Conservation (phyloP, 2,797 vertebrate species). For the Acipenser ruthenus region DNA sequence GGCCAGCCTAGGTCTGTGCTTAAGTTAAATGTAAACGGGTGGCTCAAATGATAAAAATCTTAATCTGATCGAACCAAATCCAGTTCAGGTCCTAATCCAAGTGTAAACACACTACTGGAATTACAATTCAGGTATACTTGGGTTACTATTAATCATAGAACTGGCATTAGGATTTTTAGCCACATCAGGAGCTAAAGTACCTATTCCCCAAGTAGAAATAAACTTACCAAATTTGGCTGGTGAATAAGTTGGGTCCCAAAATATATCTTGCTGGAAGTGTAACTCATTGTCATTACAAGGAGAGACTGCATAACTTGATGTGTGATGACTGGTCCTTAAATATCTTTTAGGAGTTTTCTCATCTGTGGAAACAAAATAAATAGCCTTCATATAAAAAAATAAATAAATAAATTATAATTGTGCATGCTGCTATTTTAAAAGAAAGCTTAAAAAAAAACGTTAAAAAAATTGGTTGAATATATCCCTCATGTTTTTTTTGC, state of each 20-base stretch:
- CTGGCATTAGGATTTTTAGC: background rate
- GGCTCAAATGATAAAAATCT: too few species aligned
- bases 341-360: conserved; percentile 53
- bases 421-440: too few species aligned
- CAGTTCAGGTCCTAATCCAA: background rate
- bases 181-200: background rate
- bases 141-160: background rate
- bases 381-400: too few species aligned
- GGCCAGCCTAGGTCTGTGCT: too few species aligned
- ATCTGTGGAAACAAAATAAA: conserved; percentile 25
- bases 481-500: too few species aligned
- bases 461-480: too few species aligned
- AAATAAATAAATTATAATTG: too few species aligned
- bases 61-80: too few species aligned
- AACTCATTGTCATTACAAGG: conserved; percentile 68
- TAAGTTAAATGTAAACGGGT: too few species aligned
- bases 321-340: conserved; percentile 20
- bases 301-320: conserved; percentile 45
- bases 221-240: conserved; percentile 58
- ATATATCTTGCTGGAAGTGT: conserved; percentile 73
- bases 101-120: background rate
- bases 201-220: background rate
- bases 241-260: conserved; percentile 88
- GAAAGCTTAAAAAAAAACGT: too few species aligned
- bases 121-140: background rate